Conservation (phyloP, 2,113 vertebrate genomes). For the Mugil cephalus region DNA sequence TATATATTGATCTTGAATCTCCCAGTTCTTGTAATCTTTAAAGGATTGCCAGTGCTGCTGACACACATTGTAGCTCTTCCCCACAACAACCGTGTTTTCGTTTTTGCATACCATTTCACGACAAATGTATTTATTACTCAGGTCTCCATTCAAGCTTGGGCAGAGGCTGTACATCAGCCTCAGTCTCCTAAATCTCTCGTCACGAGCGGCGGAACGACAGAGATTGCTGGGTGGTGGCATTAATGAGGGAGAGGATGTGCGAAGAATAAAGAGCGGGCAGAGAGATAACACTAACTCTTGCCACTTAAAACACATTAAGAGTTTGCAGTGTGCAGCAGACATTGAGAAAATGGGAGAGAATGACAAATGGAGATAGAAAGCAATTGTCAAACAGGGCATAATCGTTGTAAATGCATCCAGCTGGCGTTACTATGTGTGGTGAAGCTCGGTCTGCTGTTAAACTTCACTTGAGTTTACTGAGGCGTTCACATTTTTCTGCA, state of each 20-base stretch:
- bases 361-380: slow-evolving; percentile 24
- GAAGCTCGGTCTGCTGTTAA: slow-evolving; percentile 17
- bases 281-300: slow-evolving; percentile 16
- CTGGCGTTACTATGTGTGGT: slow-evolving; percentile 15
- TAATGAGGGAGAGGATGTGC: slow-evolving; percentile 20
- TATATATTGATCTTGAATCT: background rate
- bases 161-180: slow-evolving; percentile 3
- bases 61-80: background rate
- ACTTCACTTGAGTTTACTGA: slow-evolving; percentile 6
- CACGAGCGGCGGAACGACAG: slow-evolving; percentile 1
- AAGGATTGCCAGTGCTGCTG: slow-evolving; percentile 1
- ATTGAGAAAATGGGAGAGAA: slow-evolving; percentile 15
- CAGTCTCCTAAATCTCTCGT: slow-evolving; percentile 6
- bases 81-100: background rate
- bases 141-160: background rate
- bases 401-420: slow-evolving; percentile 16
- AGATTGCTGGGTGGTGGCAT: slow-evolving; percentile 9
- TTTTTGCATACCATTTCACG: background rate
- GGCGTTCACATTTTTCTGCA: background rate
- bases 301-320: slow-evolving; percentile 21
- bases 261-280: slow-evolving; percentile 27
- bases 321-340: slow-evolving; percentile 20
- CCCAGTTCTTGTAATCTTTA: background rate
- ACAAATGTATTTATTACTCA: slow-evolving; percentile 15
- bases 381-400: slow-evolving; percentile 20